phyloP scores from a whole-genome alignment of 1,140 invertebrate genomes.

The Drosophila ohnishii region DNA sequence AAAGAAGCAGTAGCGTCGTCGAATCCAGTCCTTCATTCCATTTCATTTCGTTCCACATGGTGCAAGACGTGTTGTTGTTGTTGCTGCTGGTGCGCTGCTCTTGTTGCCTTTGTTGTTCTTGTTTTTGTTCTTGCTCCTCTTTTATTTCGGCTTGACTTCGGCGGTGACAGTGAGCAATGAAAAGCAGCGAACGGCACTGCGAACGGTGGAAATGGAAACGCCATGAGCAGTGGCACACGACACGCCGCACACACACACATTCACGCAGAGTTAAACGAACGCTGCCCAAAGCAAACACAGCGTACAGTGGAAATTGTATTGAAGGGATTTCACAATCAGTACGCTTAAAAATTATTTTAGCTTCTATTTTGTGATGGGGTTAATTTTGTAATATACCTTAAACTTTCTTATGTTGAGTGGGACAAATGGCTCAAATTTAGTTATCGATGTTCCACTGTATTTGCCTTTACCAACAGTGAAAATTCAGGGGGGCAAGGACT shows the following conservation, averaged over 20 bases:
- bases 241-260: constrained; percentile 49
- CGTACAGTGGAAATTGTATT: constrained; percentile 9
- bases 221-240: constrained; percentile 69
- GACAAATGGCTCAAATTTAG: background rate
- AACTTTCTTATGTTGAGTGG: background rate
- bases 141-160: constrained; percentile 54
- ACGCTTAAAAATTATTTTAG: no score
- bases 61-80: constrained; percentile 43
- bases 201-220: constrained; percentile 45
- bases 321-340: background rate
- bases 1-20: constrained; percentile 28
- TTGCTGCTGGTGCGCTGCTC: constrained; percentile 4
- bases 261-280: constrained; percentile 22
- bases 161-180: constrained; percentile 67
- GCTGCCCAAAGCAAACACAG: constrained; percentile 35
- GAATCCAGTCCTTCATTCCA: constrained; percentile 63
- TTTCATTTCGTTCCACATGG: constrained; percentile 69
- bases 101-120: constrained; percentile 29
- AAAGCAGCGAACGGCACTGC: constrained; percentile 46
- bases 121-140: constrained; percentile 37
- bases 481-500: constrained; percentile 6
- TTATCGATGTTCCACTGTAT: constrained; percentile 6
- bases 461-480: constrained; percentile 13
- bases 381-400: background rate
- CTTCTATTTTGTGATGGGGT: background rate